phyloP scores from a whole-genome alignment of 2,113 vertebrate species.

The Fulica atra region DNA sequence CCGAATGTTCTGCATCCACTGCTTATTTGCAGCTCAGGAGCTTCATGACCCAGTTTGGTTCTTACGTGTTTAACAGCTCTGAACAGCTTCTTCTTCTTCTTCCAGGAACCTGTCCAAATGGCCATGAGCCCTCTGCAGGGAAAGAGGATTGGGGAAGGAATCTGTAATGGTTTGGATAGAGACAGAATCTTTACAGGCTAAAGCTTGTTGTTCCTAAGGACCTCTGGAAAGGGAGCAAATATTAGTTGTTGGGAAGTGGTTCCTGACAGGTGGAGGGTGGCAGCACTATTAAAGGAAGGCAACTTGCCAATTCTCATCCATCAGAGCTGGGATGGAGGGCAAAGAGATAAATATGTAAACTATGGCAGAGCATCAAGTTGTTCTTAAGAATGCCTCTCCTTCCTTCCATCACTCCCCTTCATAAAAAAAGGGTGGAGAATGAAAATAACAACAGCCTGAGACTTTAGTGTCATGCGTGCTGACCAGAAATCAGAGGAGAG shows the following conservation, averaged over 20 bases:
- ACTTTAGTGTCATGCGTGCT: neutral
- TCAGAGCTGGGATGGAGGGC: neutral
- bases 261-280: neutral
- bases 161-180: neutral
- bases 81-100: neutral
- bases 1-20: neutral
- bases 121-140: fast-evolving
- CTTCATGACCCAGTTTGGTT: neutral
- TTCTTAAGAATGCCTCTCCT: neutral
- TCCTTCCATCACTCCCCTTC: neutral
- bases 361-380: fast-evolving
- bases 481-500: neutral
- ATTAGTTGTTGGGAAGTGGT: neutral
- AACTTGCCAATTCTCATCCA: neutral
- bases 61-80: neutral
- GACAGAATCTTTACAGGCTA: neutral
- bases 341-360: neutral
- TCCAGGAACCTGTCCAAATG: neutral
- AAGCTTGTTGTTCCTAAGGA: neutral
- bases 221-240: neutral
- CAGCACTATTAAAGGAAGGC: neutral
- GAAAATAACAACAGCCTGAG: neutral
- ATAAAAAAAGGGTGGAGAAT: neutral
- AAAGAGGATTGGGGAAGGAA: neutral
- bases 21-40: neutral